Evolutionary conservation across 2,113 vertebrate genomes (phyloP), one percentile per base, ranked within the genome.

Genomic region (Tragelaphus buxtoni): DNA sequence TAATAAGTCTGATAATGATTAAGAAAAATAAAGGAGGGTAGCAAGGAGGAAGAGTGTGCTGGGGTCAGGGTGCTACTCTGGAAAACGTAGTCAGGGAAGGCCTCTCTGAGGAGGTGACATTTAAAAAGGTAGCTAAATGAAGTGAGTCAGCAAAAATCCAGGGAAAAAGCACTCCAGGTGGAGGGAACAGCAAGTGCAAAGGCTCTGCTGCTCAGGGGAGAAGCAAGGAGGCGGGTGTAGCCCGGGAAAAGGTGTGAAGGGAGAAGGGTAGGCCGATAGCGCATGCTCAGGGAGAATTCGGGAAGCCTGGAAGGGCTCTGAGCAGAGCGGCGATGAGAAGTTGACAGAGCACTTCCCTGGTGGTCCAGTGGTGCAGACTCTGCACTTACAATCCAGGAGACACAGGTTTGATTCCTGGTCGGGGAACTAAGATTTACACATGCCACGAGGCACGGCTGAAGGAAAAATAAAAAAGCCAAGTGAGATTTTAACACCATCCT

Each of bases 181-280:
- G 20, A 83, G 76, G 63, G 26, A 39, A 42, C 5, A 55, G 93
- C 39, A 60, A 17, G 39, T 2, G 4, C 17, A 13, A 60, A 77
- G 56, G 49, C 63, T 39, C 42, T 55, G 6, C 4, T 1, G 22
- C 47, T 42, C 32, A 3, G 10, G 0, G 26, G 22, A 45, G 26
- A 13, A 20, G 24, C 5, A 11, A 26, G 65, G 63, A 39, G 56
- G 82, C 5, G 0, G 11, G 20, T 2, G 20, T 14, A 81, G 61
- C 9, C 17, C 2, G 5, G 58, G 72, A 5, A 12, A 58, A 20
- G 60, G 4, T 65, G 13, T 14, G 45, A 30, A 26, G 10, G 10
- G 8, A 22, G 55, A 20, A 11, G 28, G 10, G 47, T 0, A 1
- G 18, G n/a, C 30, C 1, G 0, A 22, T 4, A 22, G 58, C 1